A percentile compares a stretch with the other conserved stretches of the same genome.
Evolutionary conservation across 2,797 vertebrate genomes (phyloP).

Genomic region (Oreortyx pictus): DNA sequence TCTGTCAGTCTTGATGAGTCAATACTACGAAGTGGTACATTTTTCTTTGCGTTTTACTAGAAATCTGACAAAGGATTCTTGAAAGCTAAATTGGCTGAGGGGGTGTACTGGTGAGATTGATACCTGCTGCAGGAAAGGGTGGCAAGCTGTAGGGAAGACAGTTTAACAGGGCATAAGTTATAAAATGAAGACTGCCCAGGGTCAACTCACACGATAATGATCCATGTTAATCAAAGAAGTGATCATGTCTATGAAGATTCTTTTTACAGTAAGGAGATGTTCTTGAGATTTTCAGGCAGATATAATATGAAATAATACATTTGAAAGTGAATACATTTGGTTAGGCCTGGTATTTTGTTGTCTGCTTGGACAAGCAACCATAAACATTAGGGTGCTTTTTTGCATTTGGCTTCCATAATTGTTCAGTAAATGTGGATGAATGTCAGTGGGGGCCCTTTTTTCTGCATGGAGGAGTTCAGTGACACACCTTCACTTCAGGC

Average conservation of each 20-base stretch:
- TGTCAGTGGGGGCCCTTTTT: too few relatives aligned
- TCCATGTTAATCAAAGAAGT: not conserved
- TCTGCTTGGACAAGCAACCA: not conserved
- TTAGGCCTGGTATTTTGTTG: not conserved
- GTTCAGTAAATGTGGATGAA: too few relatives aligned
- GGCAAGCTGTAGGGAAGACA: not conserved
- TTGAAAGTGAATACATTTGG: not conserved
- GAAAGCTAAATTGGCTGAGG: constrained; percentile 28
- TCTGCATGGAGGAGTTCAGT: too few relatives aligned
- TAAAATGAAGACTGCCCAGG: not conserved
- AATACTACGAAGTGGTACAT: not conserved
- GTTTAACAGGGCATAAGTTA: not conserved
- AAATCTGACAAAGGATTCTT: constrained; percentile 4
- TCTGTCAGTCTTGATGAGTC: constrained; percentile 17
- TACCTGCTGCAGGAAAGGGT: not conserved
- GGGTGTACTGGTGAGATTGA: not conserved
- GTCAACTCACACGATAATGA: not conserved
- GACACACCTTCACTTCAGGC: too few relatives aligned
- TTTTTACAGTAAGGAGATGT: not conserved
- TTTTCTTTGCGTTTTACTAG: constrained; percentile 38
- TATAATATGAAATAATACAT: not conserved
- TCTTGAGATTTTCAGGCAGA: not conserved
- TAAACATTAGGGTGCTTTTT: not conserved
- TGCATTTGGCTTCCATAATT: not conserved
- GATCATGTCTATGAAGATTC: not conserved